Evolutionary conservation across 2,888 invertebrate genomes (phyloP).

Genomic region (Gymnocheta viridis): DNA sequence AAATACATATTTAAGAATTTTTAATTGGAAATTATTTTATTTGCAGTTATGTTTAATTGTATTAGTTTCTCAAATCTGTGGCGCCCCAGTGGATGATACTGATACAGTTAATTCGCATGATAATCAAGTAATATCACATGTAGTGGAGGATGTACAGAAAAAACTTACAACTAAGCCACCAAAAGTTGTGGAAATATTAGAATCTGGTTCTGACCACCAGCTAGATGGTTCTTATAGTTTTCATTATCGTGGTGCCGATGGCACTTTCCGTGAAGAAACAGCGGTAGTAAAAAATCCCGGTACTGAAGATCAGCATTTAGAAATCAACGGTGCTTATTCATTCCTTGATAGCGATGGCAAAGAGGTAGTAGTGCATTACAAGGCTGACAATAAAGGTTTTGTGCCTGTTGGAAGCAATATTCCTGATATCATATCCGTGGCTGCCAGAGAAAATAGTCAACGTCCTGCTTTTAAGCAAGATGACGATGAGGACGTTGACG

Average conservation of each 20-base stretch:
- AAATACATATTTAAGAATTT: neutral
- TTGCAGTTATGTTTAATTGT: slow-evolving; percentile 63
- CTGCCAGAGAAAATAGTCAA: slow-evolving; percentile 76
- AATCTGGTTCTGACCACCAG: slow-evolving; percentile 75
- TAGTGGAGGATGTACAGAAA: neutral
- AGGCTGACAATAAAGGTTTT: slow-evolving; percentile 79
- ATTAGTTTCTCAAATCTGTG: slow-evolving; percentile 63
- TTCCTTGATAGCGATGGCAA: slow-evolving; percentile 79
- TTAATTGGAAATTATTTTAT: neutral
- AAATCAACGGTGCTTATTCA: slow-evolving; percentile 78
- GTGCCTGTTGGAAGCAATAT: slow-evolving; percentile 80
- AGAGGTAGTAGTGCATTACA: slow-evolving; percentile 79
- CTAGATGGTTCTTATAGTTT: slow-evolving; percentile 80
- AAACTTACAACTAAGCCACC: slow-evolving; percentile 37
- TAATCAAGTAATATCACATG: slow-evolving; percentile 1
- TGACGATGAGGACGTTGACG: slow-evolving; percentile 4
- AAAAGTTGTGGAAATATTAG: slow-evolving; percentile 75
- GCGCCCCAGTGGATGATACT: slow-evolving; percentile 72
- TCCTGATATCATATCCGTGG: slow-evolving; percentile 75
- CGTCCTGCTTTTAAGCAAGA: slow-evolving; percentile 68
- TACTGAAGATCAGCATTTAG: slow-evolving; percentile 75
- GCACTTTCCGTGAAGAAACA: slow-evolving; percentile 77
- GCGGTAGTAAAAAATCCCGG: slow-evolving; percentile 78
- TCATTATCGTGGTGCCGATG: slow-evolving; percentile 78
- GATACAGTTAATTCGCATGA: neutral